Evolutionary conservation across 1,140 invertebrate species (phyloP).

Genomic region (Leptinotarsa lineolata): DNA sequence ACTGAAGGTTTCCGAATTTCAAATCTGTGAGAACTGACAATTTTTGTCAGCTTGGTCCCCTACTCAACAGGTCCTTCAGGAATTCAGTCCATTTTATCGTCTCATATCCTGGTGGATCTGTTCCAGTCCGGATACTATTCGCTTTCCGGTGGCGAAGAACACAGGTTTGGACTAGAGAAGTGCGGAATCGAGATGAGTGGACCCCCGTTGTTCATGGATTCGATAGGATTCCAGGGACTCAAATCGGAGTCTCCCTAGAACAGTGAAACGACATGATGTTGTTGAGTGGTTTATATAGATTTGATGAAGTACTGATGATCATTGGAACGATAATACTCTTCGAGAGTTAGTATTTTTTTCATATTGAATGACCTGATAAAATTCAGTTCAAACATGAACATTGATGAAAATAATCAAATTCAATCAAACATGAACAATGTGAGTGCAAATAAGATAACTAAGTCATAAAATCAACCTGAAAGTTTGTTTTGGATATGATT

Average conservation of each 20-base stretch:
- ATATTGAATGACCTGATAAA: too few relatives aligned
- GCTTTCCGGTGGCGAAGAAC: constrained; percentile 47
- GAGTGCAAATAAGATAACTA: too few relatives aligned
- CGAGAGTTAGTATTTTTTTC: too few relatives aligned
- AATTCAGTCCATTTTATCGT: neutral
- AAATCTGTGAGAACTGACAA: neutral
- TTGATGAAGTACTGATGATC: neutral
- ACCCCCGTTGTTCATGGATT: constrained; percentile 45
- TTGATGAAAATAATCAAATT: neutral
- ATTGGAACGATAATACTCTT: too few relatives aligned
- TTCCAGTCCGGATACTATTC: constrained; percentile 52
- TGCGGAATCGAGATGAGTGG: constrained; percentile 43
- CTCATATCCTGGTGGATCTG: constrained; percentile 51
- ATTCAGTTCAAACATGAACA: neutral
- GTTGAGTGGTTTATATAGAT: neutral
- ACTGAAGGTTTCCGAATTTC: neutral
- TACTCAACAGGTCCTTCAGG: neutral
- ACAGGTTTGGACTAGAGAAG: constrained; percentile 46
- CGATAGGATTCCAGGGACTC: constrained; percentile 51
- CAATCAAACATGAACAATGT: neutral
- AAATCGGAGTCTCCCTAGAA: constrained; percentile 57
- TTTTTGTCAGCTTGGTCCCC: constrained; percentile 14
- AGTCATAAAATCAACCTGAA: too few relatives aligned
- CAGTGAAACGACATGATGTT: neutral
- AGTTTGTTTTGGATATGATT: too few relatives aligned